Evolutionary conservation across 2,888 invertebrate genomes (phyloP).

Genomic region (Cephus pygmeus): DNA sequence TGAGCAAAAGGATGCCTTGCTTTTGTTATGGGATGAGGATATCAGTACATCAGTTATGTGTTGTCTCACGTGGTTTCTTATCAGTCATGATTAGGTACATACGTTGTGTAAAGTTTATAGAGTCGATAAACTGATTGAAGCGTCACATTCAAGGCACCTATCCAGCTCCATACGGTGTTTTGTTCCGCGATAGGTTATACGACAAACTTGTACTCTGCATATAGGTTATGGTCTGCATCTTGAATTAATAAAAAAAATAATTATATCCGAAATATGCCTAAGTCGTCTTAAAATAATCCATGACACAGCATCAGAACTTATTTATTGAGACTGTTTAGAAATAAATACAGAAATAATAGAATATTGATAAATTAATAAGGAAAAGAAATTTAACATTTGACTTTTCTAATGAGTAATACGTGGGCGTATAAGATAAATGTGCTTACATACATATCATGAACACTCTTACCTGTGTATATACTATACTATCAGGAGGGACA

Average conservation of each 20-base stretch:
- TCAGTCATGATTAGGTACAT: conserved; percentile 4
- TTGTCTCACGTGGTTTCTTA: not conserved
- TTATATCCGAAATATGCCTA: not conserved
- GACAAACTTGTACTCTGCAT: not conserved
- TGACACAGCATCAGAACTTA: not conserved
- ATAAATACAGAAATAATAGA: not conserved
- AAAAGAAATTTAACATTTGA: not conserved
- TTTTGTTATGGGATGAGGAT: not conserved
- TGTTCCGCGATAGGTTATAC: not conserved
- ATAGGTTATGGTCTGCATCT: not conserved
- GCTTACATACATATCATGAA: not conserved
- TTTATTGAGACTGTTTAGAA: not conserved
- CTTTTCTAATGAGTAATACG: not conserved
- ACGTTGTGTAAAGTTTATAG: not conserved
- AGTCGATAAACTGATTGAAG: conserved; percentile 4
- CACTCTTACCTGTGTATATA: not conserved
- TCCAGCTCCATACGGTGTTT: not conserved
- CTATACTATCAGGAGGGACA: not conserved
- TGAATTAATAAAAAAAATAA: not conserved
- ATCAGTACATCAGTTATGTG: not conserved
- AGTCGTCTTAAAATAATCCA: not conserved
- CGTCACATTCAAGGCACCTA: not conserved
- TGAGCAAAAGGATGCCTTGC: too few species aligned
- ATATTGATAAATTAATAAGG: not conserved
- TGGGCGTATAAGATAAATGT: not conserved